Evolutionary conservation across 2,113 vertebrate genomes (phyloP).

Genomic region (Dryoscopus gambensis): DNA sequence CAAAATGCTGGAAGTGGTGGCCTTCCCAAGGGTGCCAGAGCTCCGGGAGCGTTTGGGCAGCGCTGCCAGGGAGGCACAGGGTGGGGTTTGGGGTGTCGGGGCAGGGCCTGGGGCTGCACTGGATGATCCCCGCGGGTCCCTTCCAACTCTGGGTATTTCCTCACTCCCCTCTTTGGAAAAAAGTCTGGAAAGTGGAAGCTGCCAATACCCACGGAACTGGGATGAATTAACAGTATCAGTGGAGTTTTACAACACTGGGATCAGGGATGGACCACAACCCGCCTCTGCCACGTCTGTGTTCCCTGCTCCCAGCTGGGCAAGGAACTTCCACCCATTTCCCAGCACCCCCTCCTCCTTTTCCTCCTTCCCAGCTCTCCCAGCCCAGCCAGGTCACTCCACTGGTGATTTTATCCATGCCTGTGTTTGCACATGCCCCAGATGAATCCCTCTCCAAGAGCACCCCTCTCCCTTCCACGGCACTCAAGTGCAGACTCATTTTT

Average conservation of each 20-base stretch:
- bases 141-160: background rate
- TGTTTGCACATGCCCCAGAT: background rate
- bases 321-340: background rate
- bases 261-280: accelerated
- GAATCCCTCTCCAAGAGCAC: background rate
- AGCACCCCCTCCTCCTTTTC: background rate
- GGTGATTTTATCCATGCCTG: background rate
- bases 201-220: background rate
- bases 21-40: background rate
- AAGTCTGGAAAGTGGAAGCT: background rate
- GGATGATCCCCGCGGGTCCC: background rate
- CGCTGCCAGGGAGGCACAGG: background rate
- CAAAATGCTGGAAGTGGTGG: background rate
- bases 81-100: background rate
- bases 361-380: background rate
- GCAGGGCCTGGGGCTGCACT: background rate
- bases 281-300: accelerated
- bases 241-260: accelerated
- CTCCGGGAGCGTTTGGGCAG: background rate
- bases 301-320: background rate
- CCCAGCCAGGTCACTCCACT: background rate
- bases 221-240: background rate
- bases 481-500: background rate
- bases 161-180: background rate
- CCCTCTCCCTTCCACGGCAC: background rate